phyloP scores from a whole-genome alignment of 1,140 invertebrate genomes.

The Platyscapa corneri region DNA sequence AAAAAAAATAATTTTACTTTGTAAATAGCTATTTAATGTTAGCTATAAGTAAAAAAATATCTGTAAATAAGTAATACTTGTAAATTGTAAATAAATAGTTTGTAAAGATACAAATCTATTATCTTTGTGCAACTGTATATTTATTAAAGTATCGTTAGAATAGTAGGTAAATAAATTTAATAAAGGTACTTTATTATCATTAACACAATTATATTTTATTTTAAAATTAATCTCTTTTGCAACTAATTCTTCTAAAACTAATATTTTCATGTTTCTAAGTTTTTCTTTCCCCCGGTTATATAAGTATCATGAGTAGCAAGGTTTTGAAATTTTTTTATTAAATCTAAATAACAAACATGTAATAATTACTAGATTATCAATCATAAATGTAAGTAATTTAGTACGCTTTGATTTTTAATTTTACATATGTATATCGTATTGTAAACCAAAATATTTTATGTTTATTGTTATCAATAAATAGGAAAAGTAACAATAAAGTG shows the following conservation, averaged over 20 bases:
- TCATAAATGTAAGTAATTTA: slow-evolving; percentile 11
- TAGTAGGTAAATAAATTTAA: slow-evolving; percentile 33
- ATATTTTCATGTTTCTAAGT: slow-evolving; percentile 5
- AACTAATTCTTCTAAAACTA: slow-evolving; percentile 40
- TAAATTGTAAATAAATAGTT: slow-evolving; percentile 54
- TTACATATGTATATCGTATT: slow-evolving; percentile 43
- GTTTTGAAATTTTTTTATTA: slow-evolving; percentile 37
- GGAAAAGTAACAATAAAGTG: slow-evolving; percentile 49
- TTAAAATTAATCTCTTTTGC: slow-evolving; percentile 42
- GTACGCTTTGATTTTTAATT: slow-evolving; percentile 29
- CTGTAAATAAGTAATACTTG: slow-evolving; percentile 50
- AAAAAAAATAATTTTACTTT: slow-evolving; percentile 51
- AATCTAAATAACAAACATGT: slow-evolving; percentile 18
- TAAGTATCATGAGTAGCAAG: slow-evolving; percentile 22
- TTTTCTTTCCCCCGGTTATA: slow-evolving; percentile 16
- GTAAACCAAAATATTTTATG: slow-evolving; percentile 50
- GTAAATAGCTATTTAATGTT: slow-evolving; percentile 55
- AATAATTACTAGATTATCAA: slow-evolving; percentile 21
- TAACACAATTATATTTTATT: slow-evolving; percentile 32
- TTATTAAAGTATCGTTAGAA: slow-evolving; percentile 46
- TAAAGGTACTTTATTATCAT: slow-evolving; percentile 46
- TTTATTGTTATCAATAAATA: slow-evolving; percentile 43
- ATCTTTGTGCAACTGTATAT: slow-evolving; percentile 48
- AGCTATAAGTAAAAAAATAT: slow-evolving; percentile 46
- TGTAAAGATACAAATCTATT: slow-evolving; percentile 49